Evolutionary conservation across 2,113 vertebrate species (phyloP).

Genomic region (Toxostoma redivivum): DNA sequence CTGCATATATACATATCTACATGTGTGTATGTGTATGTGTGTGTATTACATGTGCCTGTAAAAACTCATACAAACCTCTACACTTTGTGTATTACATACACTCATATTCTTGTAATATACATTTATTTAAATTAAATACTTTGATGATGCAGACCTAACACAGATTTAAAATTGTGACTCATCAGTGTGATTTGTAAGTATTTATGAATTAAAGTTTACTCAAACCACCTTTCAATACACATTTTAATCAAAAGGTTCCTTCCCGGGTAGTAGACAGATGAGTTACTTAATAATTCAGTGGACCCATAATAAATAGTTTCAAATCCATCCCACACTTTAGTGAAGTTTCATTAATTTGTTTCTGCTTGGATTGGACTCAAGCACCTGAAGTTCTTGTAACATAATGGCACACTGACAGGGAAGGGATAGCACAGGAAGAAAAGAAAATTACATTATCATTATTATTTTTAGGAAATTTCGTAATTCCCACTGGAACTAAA

Average conservation of each 20-base stretch:
- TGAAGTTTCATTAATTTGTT: constrained; percentile 39
- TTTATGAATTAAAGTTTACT: background rate
- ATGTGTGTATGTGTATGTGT: background rate
- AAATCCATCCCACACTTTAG: background rate
- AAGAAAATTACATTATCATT: constrained; percentile 41
- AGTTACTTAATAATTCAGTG: constrained; percentile 37
- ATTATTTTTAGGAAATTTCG: constrained; percentile 52
- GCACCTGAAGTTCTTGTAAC: constrained; percentile 3
- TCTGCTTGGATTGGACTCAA: constrained; percentile 6
- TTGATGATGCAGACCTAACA: background rate
- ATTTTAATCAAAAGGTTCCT: constrained; percentile 2
- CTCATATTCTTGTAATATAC: background rate
- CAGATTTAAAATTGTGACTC: background rate
- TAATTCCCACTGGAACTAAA: constrained; percentile 19
- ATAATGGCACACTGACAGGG: background rate
- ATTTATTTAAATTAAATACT: background rate
- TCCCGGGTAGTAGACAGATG: background rate
- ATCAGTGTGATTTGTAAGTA: background rate
- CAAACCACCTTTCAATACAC: background rate
- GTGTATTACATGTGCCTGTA: background rate
- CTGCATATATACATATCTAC: background rate
- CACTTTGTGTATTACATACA: background rate
- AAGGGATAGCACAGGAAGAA: background rate
- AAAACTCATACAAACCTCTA: background rate
- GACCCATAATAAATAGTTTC: constrained; percentile 1